phyloP scores from a whole-genome alignment of 2,113 vertebrate species.

The Notechis scutatus region DNA sequence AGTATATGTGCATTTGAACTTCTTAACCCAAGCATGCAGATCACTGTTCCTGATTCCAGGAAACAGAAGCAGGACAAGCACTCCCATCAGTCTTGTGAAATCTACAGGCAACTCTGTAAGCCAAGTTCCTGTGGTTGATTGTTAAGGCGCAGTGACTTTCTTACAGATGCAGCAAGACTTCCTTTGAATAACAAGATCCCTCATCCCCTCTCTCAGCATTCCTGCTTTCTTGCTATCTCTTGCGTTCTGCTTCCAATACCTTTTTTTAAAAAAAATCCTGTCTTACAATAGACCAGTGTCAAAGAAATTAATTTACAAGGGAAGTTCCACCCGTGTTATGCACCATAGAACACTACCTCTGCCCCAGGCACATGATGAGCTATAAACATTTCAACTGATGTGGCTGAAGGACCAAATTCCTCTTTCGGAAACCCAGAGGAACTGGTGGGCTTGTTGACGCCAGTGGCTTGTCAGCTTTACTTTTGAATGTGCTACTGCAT shows the following conservation, averaged over 20 bases:
- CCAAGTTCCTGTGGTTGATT: not conserved
- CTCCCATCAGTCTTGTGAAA: not conserved
- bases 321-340: not conserved
- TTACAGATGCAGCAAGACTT: not conserved
- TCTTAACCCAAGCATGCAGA: not conserved
- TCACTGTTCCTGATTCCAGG: not conserved
- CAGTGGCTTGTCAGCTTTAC: slow-evolving; percentile 2
- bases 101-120: too few species aligned
- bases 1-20: not conserved
- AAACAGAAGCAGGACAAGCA: not conserved
- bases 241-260: not conserved
- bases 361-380: accelerated
- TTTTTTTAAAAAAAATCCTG: not conserved
- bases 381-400: not conserved
- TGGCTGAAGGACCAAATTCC: not conserved
- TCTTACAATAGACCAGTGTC: accelerated
- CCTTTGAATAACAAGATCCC: not conserved
- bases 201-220: not conserved
- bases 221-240: not conserved
- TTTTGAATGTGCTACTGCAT: slow-evolving; percentile 3
- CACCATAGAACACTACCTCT: not conserved
- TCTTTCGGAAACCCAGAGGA: not conserved
- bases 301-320: not conserved
- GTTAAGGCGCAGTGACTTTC: not conserved
- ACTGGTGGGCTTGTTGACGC: not conserved